Percentiles rank a stretch among this genome's conserved stretches.
phyloP scores from a whole-genome alignment of 1,140 invertebrate genomes.

The Watersipora subatra region DNA sequence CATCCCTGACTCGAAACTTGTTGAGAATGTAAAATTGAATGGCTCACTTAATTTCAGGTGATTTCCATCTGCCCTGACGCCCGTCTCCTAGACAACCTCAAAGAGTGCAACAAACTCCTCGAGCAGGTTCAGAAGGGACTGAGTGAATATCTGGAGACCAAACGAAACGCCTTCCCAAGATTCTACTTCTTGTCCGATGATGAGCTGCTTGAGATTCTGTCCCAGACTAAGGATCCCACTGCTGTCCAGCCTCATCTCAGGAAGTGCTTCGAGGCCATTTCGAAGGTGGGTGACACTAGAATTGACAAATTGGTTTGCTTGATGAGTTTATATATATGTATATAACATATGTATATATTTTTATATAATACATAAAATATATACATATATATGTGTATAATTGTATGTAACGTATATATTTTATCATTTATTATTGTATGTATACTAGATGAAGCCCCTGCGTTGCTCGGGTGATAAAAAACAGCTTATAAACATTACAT shows the following conservation, averaged over 20 bases:
- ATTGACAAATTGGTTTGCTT: not conserved
- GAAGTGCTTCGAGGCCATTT: constrained; percentile 67
- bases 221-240: constrained; percentile 64
- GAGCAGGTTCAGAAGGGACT: constrained; percentile 58
- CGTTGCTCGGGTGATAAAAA: too few relatives aligned
- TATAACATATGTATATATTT: not conserved
- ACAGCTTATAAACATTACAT: too few relatives aligned
- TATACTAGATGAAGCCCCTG: too few relatives aligned
- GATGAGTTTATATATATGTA: not conserved
- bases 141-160: constrained; percentile 66
- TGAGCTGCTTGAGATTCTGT: constrained; percentile 68
- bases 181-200: constrained; percentile 81
- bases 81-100: constrained; percentile 51
- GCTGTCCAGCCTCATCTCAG: constrained; percentile 62
- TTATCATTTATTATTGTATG: too few relatives aligned
- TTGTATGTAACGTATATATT: too few relatives aligned
- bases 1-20: too few relatives aligned
- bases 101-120: constrained; percentile 52
- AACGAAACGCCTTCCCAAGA: constrained; percentile 61
- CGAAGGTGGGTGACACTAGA: constrained; percentile 42
- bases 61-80: constrained; percentile 41
- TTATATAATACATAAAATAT: too few relatives aligned
- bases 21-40: too few relatives aligned
- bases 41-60: too few relatives aligned
- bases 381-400: too few relatives aligned